A percentile compares a stretch with the other conserved stretches of the same genome.
Evolutionary conservation across 2,888 invertebrate species (phyloP).

Genomic region (Prenolepis imparis): DNA sequence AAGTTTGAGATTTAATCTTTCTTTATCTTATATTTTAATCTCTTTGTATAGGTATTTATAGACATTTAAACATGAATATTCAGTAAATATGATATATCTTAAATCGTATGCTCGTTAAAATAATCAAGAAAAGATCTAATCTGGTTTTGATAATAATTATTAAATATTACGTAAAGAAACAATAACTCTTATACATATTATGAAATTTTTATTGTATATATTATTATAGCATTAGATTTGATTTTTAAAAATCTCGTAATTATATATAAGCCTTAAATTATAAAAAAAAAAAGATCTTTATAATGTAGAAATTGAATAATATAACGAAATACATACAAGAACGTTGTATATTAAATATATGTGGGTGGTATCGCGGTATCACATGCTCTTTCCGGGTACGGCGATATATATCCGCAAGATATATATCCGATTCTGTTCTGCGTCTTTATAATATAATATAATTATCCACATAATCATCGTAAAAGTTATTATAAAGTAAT

Average conservation of each 20-base stretch:
- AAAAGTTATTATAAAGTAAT: neutral
- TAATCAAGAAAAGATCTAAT: neutral
- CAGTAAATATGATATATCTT: neutral
- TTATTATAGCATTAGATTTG: neutral
- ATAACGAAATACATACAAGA: neutral
- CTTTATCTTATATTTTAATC: neutral
- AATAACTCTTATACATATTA: neutral
- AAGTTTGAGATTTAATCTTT: neutral
- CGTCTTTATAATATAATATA: neutral
- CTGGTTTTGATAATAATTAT: neutral
- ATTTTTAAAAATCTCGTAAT: neutral
- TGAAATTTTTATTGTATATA: neutral
- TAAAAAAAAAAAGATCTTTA: neutral
- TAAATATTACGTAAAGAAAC: neutral
- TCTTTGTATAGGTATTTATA: neutral
- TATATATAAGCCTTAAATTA: neutral
- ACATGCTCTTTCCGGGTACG: neutral
- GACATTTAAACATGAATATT: neutral
- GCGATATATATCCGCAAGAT: neutral
- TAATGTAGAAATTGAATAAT: neutral
- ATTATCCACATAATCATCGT: neutral
- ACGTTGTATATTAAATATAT: neutral
- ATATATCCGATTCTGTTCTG: neutral
- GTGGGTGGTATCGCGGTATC: neutral
- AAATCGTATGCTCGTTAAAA: neutral